These are phyloP conservation scores for Syngnathus acus DNA, from an alignment of 2,797 vertebrate species.

Conservation along the genomic window DNA sequence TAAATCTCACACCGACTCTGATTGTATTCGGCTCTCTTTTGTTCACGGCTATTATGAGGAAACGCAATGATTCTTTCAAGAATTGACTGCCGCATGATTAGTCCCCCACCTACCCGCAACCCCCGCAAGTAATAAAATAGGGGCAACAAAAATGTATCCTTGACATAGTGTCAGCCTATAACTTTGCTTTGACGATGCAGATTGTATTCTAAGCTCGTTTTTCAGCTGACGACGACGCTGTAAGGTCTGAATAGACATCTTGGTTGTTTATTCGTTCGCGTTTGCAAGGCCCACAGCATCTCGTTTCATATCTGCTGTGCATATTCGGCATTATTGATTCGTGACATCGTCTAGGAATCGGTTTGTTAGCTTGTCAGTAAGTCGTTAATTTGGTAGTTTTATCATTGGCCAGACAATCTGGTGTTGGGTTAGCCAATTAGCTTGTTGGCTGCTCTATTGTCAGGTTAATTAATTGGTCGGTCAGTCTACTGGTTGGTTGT, in stretches of 20 bases:
- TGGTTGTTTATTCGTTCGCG: background rate
- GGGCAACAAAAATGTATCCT: background rate
- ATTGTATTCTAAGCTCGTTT: background rate
- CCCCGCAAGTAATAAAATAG: background rate
- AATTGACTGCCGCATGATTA: slow-evolving; percentile 3
- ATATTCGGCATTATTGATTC: background rate
- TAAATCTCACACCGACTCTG: background rate
- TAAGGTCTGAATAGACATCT: background rate
- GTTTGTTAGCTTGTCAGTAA: too few species aligned
- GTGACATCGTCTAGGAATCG: background rate
- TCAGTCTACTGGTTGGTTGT: background rate
- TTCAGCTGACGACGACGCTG: background rate
- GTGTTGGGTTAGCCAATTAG: background rate
- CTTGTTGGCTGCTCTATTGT: background rate
- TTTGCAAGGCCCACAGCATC: background rate
- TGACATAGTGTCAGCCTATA: background rate
- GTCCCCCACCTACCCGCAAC: background rate
- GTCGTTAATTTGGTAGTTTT: too few species aligned
- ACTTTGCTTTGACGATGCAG: background rate
- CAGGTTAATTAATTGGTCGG: background rate
- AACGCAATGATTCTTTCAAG: background rate
- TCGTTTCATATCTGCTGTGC: background rate
- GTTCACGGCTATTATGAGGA: background rate
- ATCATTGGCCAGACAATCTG: too few species aligned
- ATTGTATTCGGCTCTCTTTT: background rate